Evolutionary conservation across 2,888 invertebrate species (phyloP).

Genomic region (Alsophila aescularia): DNA sequence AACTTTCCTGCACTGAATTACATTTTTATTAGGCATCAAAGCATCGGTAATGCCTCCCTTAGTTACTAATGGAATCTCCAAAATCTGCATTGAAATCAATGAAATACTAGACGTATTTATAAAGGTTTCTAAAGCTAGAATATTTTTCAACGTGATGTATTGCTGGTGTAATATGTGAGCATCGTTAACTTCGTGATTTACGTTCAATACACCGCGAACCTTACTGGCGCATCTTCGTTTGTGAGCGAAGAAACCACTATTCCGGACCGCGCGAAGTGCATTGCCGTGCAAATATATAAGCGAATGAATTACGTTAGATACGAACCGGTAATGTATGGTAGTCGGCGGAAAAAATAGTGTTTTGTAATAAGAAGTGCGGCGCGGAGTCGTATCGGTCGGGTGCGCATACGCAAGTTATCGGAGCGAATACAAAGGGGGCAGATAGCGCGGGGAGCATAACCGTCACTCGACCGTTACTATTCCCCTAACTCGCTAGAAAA

Average conservation of each 20-base stretch:
- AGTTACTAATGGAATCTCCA: constrained; percentile 39
- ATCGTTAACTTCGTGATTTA: constrained; percentile 77
- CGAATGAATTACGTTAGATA: constrained; percentile 46
- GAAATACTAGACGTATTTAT: constrained; percentile 34
- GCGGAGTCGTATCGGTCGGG: constrained; percentile 80
- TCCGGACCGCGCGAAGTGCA: constrained; percentile 49
- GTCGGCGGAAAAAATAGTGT: constrained; percentile 62
- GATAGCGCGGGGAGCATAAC: constrained; percentile 83
- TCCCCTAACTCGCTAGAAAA: constrained; percentile 81
- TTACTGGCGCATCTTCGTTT: constrained; percentile 53
- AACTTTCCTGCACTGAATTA: constrained; percentile 28
- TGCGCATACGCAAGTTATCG: constrained; percentile 84
- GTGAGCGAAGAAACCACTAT: constrained; percentile 39
- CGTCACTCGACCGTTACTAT: constrained; percentile 83
- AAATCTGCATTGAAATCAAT: constrained; percentile 25
- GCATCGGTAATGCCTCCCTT: constrained; percentile 31
- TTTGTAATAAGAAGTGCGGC: constrained; percentile 77
- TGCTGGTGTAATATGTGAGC: constrained; percentile 64
- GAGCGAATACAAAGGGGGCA: constrained; percentile 84
- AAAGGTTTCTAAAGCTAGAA: constrained; percentile 46
- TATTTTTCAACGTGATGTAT: constrained; percentile 59
- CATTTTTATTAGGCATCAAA: constrained; percentile 11
- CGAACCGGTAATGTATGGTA: constrained; percentile 68
- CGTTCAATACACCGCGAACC: constrained; percentile 63
- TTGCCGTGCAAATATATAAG: constrained; percentile 59